phyloP scores from a whole-genome alignment of 2,797 vertebrate species.

The Alauda arvensis region DNA sequence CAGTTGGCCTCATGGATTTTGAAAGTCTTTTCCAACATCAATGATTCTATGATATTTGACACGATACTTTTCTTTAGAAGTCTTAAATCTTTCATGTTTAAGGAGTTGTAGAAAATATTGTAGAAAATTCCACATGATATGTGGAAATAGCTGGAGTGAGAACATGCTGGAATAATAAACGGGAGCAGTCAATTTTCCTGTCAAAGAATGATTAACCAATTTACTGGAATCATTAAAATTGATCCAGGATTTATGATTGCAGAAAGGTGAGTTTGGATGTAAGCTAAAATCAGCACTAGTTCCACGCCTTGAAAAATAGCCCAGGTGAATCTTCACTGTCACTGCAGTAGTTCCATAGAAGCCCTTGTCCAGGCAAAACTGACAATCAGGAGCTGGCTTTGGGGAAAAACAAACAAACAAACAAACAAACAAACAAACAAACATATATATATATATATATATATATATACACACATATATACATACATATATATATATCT shows the following conservation, averaged over 20 bases:
- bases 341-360: background rate
- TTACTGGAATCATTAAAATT: conserved; percentile 1
- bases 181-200: background rate
- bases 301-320: background rate
- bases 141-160: background rate
- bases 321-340: background rate
- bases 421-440: background rate
- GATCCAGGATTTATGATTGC: background rate
- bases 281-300: background rate
- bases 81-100: background rate
- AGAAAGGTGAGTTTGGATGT: background rate
- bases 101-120: background rate
- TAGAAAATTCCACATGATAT: background rate
- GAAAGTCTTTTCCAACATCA: background rate
- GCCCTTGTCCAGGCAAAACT: background rate
- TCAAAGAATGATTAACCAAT: background rate
- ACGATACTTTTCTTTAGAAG: accelerated
- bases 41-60: background rate
- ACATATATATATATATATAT: too few relatives aligned
- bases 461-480: too few relatives aligned
- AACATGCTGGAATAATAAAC: background rate
- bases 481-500: too few relatives aligned
- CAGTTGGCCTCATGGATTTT: background rate
- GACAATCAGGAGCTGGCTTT: background rate
- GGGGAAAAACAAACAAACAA: background rate